These are phyloP conservation scores for Tursiops truncatus DNA, from an alignment of 2,113 vertebrate genomes.

Conservation along the genomic window DNA sequence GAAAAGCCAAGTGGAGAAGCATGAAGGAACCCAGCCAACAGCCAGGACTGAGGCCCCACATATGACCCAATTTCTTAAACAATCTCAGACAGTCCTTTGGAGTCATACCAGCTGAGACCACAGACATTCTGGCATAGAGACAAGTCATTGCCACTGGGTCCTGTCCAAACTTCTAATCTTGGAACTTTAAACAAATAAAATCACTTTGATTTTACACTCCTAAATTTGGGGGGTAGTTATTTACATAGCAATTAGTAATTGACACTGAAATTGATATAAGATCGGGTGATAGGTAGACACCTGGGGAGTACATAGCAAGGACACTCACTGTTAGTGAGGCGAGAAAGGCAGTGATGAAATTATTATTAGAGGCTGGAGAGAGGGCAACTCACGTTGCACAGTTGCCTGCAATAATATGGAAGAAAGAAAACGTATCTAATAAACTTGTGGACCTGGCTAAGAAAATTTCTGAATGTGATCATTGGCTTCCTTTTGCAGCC, in stretches of 20 bases:
- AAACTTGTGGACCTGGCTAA: background rate
- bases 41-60: background rate
- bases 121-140: background rate
- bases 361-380: background rate
- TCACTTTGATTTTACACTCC: background rate
- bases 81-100: background rate
- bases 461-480: background rate
- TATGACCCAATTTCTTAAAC: background rate
- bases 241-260: background rate
- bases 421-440: background rate
- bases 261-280: background rate
- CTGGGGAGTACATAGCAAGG: background rate
- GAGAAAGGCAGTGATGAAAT: background rate
- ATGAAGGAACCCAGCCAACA: background rate
- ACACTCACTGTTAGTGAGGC: background rate
- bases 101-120: background rate
- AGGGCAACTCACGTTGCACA: background rate
- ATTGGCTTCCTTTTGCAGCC: background rate
- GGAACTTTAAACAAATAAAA: background rate
- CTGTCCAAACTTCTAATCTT: background rate
- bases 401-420: background rate
- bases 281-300: background rate
- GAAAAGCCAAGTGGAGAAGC: background rate
- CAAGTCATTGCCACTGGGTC: background rate
- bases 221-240: background rate